Evolutionary conservation across 2,888 invertebrate genomes (phyloP), one percentile per base, ranked within the genome.

Genomic region (Melieria picta): DNA sequence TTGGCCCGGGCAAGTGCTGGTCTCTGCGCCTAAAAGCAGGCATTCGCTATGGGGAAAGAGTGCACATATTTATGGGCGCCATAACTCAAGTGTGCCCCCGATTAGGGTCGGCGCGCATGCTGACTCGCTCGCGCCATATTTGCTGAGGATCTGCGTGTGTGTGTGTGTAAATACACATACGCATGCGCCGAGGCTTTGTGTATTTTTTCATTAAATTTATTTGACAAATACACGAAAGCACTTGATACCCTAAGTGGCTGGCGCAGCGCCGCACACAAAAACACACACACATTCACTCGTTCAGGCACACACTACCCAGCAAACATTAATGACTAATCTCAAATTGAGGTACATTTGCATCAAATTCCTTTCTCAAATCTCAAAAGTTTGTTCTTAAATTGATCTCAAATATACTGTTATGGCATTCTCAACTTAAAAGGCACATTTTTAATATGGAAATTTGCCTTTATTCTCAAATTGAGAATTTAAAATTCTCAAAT

Each of bases 221-320:
- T 13, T 57, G 57, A 13, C 57, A 57, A 57, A 57, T 57, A 57
- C 57, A 57, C 57, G 9, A 16, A 57, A 57, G 57, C 7, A 30
- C 57, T 57, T 57, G 57, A 57, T 57, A 57, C 30, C 57, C 30
- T 57, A 57, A 57, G 57, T 57, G 57, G 16, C 57, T 57, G 5
- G 7, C 57, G 16, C 16, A 7, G 5, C 1, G n/a, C n/a, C 7
- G 7, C 50, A 42, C 30, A 47, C 10, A 47, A 47, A 16, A 7
- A 13, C 56, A 16, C 57, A 43, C 57, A 43, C 45, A 55, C 47
- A 63, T 16, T n/a, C 50, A 42, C 5, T 10, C 64, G 6, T 4
- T 3, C 64, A 64, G 42, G 11, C 47, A 48, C 16, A 52, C 47
- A 7, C 30, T 46, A n/a, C n/a, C n/a, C n/a, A n/a, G n/a, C n/a